Conservation (phyloP, 1,140 invertebrate species). For the Whitmania pigra region DNA sequence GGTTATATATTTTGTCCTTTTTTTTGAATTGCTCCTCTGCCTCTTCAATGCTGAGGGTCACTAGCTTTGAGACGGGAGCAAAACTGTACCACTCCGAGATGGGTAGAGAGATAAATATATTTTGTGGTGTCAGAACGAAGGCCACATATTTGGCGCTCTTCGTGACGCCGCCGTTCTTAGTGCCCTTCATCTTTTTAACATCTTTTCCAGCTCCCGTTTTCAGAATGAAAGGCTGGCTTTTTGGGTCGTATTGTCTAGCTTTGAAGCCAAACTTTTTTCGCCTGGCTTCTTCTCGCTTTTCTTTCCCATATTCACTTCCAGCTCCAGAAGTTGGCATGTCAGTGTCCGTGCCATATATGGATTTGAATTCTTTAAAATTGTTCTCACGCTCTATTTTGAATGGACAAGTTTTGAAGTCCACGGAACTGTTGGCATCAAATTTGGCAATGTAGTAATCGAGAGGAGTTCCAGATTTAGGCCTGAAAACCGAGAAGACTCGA, state of each 20-base stretch:
- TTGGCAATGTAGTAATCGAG: no score
- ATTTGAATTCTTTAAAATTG: conserved; percentile 73
- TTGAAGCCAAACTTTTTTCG: conserved; percentile 82
- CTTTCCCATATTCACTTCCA: conserved; percentile 57
- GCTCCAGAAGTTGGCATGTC: conserved; percentile 62
- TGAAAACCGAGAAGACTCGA: no score
- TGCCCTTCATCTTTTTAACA: conserved; percentile 78
- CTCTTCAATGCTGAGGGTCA: conserved; percentile 82
- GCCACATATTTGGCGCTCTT: conserved; percentile 93
- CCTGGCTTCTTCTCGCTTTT: conserved; percentile 80
- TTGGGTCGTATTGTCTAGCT: conserved; percentile 71
- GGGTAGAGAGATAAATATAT: conserved; percentile 85
- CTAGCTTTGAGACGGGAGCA: conserved; percentile 74
- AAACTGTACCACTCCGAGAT: conserved; percentile 85
- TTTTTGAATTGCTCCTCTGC: conserved; percentile 86
- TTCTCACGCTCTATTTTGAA: conserved; percentile 88
- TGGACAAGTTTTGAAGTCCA: conserved; percentile 19
- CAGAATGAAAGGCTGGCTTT: conserved; percentile 88
- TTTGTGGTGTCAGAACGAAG: conserved; percentile 82
- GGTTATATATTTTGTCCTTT: conserved; percentile 33
- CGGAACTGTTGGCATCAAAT: no score
- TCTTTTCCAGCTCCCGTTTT: conserved; percentile 71
- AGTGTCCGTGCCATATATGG: conserved; percentile 58
- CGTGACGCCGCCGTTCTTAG: conserved; percentile 78
- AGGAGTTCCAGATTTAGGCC: no score